A percentile compares a stretch with the other conserved stretches of the same genome.
Evolutionary conservation across 2,888 invertebrate species (phyloP).

Genomic region (Dryococelus australis): DNA sequence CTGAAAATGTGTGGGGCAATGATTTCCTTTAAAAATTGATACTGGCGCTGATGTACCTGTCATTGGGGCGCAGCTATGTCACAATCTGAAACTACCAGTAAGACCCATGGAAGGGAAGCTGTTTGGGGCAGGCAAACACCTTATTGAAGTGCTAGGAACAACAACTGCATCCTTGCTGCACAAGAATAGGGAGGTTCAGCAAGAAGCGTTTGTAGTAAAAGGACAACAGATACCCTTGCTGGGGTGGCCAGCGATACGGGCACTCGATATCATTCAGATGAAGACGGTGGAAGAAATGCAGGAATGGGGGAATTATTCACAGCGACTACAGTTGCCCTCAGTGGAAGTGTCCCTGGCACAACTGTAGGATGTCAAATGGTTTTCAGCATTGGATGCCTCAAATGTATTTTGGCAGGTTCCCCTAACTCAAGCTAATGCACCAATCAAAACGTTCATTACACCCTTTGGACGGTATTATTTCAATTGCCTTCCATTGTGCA

Average conservation of each 20-base stretch:
- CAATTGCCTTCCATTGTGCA: background rate
- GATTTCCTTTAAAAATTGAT: background rate
- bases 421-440: background rate
- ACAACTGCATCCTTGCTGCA: no score
- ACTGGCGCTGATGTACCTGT: background rate
- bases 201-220: no score
- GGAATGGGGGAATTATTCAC: no score
- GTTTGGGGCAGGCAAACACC: background rate
- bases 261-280: no score
- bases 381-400: background rate
- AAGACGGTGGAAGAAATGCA: no score
- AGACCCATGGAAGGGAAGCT: background rate
- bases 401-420: background rate
- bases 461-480: background rate
- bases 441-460: background rate
- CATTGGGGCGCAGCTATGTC: no score
- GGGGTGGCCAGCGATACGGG: no score
- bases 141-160: no score
- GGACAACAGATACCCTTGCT: no score
- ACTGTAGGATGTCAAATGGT: background rate
- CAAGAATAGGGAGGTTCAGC: no score
- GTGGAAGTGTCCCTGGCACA: background rate
- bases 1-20: no score
- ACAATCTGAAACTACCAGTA: background rate
- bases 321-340: background rate